Percentiles rank a stretch among this genome's conserved stretches.
Evolutionary conservation across 2,797 vertebrate species (phyloP).

Genomic region (Kryptopterus vitreolus): DNA sequence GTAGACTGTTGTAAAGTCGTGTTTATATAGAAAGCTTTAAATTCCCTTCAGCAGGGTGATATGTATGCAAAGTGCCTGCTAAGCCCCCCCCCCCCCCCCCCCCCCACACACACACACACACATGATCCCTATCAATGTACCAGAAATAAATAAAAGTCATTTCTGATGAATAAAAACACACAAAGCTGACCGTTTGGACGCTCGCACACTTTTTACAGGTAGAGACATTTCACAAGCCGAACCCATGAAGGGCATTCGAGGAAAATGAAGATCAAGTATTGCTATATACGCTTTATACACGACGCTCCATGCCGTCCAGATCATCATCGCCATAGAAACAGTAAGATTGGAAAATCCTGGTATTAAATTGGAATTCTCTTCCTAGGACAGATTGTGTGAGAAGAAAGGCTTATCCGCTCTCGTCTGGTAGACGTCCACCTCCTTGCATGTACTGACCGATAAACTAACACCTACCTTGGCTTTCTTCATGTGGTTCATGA

Average conservation of each 20-base stretch:
- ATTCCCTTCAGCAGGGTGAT: neutral
- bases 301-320: neutral
- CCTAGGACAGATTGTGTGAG: neutral
- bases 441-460: neutral
- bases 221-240: neutral
- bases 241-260: neutral
- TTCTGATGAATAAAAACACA: too few relatives aligned
- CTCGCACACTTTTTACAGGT: neutral
- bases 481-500: conserved; percentile 79
- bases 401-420: too few relatives aligned
- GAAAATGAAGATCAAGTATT: neutral
- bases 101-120: too few relatives aligned
- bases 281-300: neutral
- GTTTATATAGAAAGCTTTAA: neutral
- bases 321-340: neutral
- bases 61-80: neutral
- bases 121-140: too few relatives aligned
- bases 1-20: neutral
- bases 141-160: too few relatives aligned
- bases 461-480: conserved; percentile 77
- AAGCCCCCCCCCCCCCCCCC: too few relatives aligned
- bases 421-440: too few relatives aligned
- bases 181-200: too few relatives aligned
- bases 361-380: neutral
- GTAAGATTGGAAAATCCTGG: neutral